Evolutionary conservation across 2,113 vertebrate genomes (phyloP).

Genomic region (Acrocephalus arundinaceus): DNA sequence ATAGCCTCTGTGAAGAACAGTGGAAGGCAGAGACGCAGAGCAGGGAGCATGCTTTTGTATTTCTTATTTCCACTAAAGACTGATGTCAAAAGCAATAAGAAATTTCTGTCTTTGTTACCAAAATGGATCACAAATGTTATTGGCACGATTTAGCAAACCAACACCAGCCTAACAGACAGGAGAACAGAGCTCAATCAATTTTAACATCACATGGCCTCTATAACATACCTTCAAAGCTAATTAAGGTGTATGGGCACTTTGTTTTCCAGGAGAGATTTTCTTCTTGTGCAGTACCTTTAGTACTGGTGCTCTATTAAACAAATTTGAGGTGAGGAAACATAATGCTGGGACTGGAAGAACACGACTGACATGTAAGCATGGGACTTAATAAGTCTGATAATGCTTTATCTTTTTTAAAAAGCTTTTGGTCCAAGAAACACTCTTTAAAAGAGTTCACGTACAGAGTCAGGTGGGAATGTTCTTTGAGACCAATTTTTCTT

Average conservation of each 20-base stretch:
- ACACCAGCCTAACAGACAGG: not conserved
- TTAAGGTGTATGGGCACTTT: not conserved
- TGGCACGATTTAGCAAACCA: not conserved
- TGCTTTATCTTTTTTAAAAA: not conserved
- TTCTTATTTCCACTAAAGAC: not conserved
- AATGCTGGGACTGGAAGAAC: not conserved
- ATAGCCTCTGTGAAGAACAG: not conserved
- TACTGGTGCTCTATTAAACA: not conserved
- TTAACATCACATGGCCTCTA: not conserved
- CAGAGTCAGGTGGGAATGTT: not conserved
- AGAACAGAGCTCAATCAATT: not conserved
- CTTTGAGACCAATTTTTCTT: not conserved
- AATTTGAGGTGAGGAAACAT: not conserved
- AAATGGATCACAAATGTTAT: not conserved
- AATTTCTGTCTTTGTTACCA: not conserved
- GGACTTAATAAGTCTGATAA: not conserved
- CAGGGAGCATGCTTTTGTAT: accelerated
- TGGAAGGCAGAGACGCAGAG: not conserved
- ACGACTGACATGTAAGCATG: not conserved
- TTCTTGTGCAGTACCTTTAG: not conserved
- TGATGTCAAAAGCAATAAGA: not conserved
- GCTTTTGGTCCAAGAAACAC: not conserved
- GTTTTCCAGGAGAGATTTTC: not conserved
- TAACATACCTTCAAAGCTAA: not conserved
- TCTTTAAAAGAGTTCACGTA: not conserved